Conservation (phyloP, 2,113 vertebrate species). For the Erythrocercus mccallii region DNA sequence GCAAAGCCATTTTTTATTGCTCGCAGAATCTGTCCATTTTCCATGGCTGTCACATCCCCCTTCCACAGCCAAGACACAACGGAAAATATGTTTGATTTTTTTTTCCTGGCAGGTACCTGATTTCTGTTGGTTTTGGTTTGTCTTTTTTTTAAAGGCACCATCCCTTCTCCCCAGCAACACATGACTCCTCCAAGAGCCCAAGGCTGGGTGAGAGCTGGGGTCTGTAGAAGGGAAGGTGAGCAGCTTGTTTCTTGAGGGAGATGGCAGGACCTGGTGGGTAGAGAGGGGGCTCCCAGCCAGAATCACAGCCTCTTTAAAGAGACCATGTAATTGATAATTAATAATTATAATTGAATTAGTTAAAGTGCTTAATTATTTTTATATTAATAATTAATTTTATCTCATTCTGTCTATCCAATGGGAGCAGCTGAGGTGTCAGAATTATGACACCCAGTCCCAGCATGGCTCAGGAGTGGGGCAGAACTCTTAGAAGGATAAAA, state of each 20-base stretch:
- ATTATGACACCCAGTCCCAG: neutral
- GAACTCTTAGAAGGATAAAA: neutral
- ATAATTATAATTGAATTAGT: neutral
- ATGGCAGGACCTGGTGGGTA: neutral
- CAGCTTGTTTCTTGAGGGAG: neutral
- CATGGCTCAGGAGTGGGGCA: fast-evolving
- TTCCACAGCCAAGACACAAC: neutral
- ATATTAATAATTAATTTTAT: neutral
- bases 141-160: neutral
- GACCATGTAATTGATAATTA: neutral
- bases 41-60: slow-evolving; percentile 44
- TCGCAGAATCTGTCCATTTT: slow-evolving; percentile 5
- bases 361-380: too few relatives aligned
- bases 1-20: neutral
- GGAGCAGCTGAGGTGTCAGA: neutral
- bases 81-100: slow-evolving; percentile 44
- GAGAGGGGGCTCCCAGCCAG: neutral
- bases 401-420: neutral
- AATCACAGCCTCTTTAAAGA: neutral
- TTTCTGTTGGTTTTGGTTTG: neutral
- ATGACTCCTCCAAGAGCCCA: neutral
- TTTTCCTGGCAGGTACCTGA: slow-evolving; percentile 40
- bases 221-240: neutral
- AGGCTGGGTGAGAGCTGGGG: neutral
- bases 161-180: neutral